Percentiles rank a stretch among this genome's conserved stretches.
Evolutionary conservation across 2,888 invertebrate genomes (phyloP).

Genomic region (Octonoba sinensis): DNA sequence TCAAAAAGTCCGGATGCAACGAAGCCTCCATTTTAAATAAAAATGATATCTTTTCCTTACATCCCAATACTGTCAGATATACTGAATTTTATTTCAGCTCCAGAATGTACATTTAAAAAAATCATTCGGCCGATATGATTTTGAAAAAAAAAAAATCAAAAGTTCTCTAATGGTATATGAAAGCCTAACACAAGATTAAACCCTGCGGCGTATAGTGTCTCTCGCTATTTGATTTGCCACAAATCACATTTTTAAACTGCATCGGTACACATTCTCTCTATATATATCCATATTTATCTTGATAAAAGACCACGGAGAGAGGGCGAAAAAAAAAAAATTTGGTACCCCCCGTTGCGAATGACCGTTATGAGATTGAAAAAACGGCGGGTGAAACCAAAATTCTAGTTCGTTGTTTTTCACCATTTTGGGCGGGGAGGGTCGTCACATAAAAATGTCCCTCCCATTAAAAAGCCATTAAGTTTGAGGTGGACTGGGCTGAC

Average conservation of each 20-base stretch:
- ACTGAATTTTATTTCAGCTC: too few species aligned
- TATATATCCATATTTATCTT: conserved; percentile 49
- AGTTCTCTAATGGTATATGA: conserved; percentile 50
- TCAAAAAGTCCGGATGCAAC: too few species aligned
- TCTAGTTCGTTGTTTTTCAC: conserved; percentile 16
- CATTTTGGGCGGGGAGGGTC: neutral
- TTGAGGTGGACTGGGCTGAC: conserved; percentile 53
- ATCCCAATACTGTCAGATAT: too few species aligned
- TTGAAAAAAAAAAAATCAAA: too few species aligned
- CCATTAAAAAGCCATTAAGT: conserved; percentile 63
- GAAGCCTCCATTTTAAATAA: too few species aligned
- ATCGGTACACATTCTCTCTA: conserved; percentile 33
- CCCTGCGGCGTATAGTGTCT: conserved; percentile 29
- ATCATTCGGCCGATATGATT: too few species aligned
- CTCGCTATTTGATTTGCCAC: conserved; percentile 27
- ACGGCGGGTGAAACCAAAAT: conserved; percentile 32
- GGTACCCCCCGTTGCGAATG: conserved; percentile 38
- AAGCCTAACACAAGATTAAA: conserved; percentile 49
- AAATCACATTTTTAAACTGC: conserved; percentile 39
- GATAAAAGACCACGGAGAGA: conserved; percentile 30
- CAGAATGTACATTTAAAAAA: too few species aligned
- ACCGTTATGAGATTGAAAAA: conserved; percentile 50
- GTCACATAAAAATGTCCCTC: conserved; percentile 32
- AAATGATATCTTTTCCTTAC: too few species aligned
- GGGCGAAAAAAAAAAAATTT: conserved; percentile 24